A percentile compares a stretch with the other conserved stretches of the same genome.
Conservation (phyloP, 2,888 invertebrate species). For the Incurvaria masculella region DNA sequence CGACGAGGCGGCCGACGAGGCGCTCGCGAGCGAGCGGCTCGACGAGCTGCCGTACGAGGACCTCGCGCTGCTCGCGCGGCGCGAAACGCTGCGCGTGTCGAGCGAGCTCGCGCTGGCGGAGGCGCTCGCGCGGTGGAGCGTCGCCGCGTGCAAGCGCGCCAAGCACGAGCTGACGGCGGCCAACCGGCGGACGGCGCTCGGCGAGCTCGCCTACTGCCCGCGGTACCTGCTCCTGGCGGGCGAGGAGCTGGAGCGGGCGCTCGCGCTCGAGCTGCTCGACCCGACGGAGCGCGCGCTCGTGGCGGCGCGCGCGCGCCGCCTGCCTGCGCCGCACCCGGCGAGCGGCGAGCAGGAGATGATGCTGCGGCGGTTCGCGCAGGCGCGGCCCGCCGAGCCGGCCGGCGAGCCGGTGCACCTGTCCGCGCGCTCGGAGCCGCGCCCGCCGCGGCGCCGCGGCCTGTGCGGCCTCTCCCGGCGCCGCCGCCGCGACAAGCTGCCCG, state of each 20-base stretch:
- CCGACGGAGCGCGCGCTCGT: constrained; percentile 47
- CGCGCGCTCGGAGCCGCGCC: constrained; percentile 34
- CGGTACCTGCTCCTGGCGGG: constrained; percentile 66
- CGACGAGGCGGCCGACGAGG: constrained; percentile 43
- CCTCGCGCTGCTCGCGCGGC: constrained; percentile 60
- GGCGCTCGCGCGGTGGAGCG: constrained; percentile 57
- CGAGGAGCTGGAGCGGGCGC: constrained; percentile 60
- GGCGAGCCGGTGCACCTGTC: constrained; percentile 45
- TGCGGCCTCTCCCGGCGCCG: constrained; percentile 29
- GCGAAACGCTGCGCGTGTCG: constrained; percentile 65
- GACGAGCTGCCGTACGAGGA: constrained; percentile 63
- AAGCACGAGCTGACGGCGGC: constrained; percentile 43
- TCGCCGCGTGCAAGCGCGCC: constrained; percentile 42
- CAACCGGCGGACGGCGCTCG: constrained; percentile 44
- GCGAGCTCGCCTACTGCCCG: constrained; percentile 57
- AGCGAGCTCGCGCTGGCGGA: constrained; percentile 61
- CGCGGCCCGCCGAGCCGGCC: constrained; percentile 37
- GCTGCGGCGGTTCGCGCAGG: constrained; percentile 42
- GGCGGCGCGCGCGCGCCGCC: constrained; percentile 36
- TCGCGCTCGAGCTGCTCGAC: constrained; percentile 39
- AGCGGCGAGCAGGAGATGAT: constrained; percentile 44
- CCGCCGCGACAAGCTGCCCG: constrained; percentile 36
- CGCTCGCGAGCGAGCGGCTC: constrained; percentile 36
- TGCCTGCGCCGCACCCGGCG: constrained; percentile 44
- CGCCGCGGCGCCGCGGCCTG: constrained; percentile 33